Conservation (phyloP, 2,888 invertebrate genomes). For the Blomia tropicalis region DNA sequence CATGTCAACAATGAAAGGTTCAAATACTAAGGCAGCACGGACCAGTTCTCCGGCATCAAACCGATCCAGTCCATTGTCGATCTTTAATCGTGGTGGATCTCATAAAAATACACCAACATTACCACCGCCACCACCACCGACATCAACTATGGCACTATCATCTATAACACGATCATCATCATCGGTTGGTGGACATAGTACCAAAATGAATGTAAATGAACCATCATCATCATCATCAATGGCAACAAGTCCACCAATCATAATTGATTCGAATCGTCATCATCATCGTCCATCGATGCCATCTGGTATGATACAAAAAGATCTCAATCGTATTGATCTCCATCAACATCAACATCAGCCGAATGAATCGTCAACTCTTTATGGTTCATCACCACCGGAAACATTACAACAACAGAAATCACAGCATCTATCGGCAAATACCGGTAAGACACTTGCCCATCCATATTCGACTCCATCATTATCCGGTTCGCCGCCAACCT, state of each 20-base stretch:
- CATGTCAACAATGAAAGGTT: no score
- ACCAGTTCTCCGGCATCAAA: no score
- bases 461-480: background rate
- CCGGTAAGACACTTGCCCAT: background rate
- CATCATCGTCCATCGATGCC: background rate
- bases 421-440: background rate
- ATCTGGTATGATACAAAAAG: background rate
- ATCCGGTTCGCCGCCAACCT: background rate
- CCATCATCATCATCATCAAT: background rate
- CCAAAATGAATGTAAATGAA: background rate
- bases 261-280: background rate
- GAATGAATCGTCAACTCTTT: background rate
- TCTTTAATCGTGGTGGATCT: no score
- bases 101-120: no score
- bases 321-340: background rate
- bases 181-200: background rate
- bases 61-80: no score
- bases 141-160: background rate
- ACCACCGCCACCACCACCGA: no score
- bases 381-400: background rate
- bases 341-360: background rate
- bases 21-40: no score
- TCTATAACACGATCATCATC: background rate
- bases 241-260: no score
- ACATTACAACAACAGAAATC: background rate